Base-by-base conservation (phyloP, 2,888 invertebrate genomes). In the Nomada hirtipes region DNA sequence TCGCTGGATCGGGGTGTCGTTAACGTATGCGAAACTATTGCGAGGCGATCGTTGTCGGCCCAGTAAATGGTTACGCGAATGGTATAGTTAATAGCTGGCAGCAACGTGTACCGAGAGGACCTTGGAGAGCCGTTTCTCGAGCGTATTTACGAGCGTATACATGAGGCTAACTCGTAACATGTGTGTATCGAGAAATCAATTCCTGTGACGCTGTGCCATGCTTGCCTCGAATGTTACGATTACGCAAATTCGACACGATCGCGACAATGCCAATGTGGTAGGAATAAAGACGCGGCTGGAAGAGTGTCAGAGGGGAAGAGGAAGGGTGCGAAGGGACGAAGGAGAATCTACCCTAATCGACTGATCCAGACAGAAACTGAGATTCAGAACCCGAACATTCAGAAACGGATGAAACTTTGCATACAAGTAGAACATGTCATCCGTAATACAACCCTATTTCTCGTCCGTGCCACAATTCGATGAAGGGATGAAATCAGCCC, bases 61-160 rank as follows among this genome's bases (percentile, higher is more conserved):
- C 67, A 18, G 67, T 29, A 60, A 75, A 76, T 50, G 75, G 88
- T 86, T 85, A 88, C 64, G 74, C 76, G 69, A 87, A 79, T 77
- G 60, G 65, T 68, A 47, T 72, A 77, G 74, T 77, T 81, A 82
- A 82, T 86, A 77, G 64, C 70, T 73, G 72, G 65, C 76, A 69
- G 76, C 74, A 84, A 44, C 73, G 82, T 80, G 77, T n/a, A 73
- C 47, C 53, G 47, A 47, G 70, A 77, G 78, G 82, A 77, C 88
- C 87, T 86, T 89, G 89, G 85, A 4, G 57, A 72, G 26, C 57
- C 55, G 70, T 76, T 78, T 78, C 59, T 70, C 55, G 57, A 44
- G 29, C 53, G 71, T 73, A 63, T 84, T 86, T 81, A 76, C 78
- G 69, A 72, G 75, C 55, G 47, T 76, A 53, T 20, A 63, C 36